phyloP scores from a whole-genome alignment of 2,797 vertebrate species.

The Molothrus aeneus region DNA sequence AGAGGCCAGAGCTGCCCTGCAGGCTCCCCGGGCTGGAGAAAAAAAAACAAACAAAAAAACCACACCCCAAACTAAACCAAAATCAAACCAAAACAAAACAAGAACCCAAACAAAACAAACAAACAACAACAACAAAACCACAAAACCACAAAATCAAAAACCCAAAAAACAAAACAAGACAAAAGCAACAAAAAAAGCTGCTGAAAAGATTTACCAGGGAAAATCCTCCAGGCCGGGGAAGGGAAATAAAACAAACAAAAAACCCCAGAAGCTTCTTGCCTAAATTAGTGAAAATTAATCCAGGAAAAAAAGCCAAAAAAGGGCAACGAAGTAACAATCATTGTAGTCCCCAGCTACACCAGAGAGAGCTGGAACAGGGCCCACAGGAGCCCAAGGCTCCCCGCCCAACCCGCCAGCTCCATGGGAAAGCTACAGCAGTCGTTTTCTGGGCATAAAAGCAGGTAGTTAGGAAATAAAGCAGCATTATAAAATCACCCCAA shows the following conservation, averaged over 20 bases:
- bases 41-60: neutral
- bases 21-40: neutral
- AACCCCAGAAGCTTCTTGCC: neutral
- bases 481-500: neutral
- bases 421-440: neutral
- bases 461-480: neutral
- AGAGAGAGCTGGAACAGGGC: neutral
- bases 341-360: fast-evolving
- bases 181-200: neutral
- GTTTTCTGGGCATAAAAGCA: neutral
- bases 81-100: neutral
- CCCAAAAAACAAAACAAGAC: neutral
- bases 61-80: neutral
- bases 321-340: neutral
- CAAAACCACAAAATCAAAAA: neutral
- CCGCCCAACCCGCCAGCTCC: fast-evolving
- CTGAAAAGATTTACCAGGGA: neutral
- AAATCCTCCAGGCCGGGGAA: neutral
- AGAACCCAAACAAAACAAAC: neutral
- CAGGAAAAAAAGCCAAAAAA: neutral
- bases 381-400: no score
- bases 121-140: neutral
- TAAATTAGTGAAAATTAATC: neutral
- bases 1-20: no score
- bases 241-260: neutral